Evolutionary conservation across 2,888 invertebrate genomes (phyloP), one percentile per base, ranked within the genome.

Genomic region (Orthosia gracilis): DNA sequence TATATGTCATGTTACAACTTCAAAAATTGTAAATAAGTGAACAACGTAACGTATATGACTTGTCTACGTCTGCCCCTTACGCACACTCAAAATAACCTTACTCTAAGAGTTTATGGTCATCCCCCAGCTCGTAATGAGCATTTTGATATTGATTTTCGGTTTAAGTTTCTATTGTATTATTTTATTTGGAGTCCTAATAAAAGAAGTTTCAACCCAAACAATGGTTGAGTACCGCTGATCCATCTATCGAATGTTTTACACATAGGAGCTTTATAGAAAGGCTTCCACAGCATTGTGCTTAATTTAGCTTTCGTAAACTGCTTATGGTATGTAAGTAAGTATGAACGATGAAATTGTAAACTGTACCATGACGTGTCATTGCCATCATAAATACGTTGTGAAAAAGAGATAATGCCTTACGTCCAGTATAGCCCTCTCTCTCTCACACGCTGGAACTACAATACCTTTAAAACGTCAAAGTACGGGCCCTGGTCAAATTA

Each of bases 261-360:
- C 55, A 52, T 64, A 82, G n/a, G 65, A 67, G 55, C 26, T 57
- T 66, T 65, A 68, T 68, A 70, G 50, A 73, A 82, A 83, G 79
- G 83, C 83, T 68, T 65, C 79, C 67, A 83, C 84, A 83, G 58
- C n/a, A 52, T 59, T 59, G 61, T 68, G 55, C 31, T 69, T 73
- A 83, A 58, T 71, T 59, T 77, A 70, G 18, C 49, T 49, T 62
- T 64, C 40, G 50, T 63, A 52, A 67, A 64, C 73, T 57, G 67
- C 63, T 70, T 70, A 69, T 63, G 69, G 71, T 71, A 81, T 64
- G 79, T 73, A 54, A 57, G n/a, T 68, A 52, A 54, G 55, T 68
- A 58, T 54, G 21, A 61, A 79, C 26, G 9, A 69, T 40, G 49
- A 58, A 74, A 68, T 59, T 12, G 1, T 40, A 40, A 40, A 40